A percentile compares a stretch with the other conserved stretches of the same genome.
Conservation (phyloP, 2,888 invertebrate species). For the Acrobasis repandana region DNA sequence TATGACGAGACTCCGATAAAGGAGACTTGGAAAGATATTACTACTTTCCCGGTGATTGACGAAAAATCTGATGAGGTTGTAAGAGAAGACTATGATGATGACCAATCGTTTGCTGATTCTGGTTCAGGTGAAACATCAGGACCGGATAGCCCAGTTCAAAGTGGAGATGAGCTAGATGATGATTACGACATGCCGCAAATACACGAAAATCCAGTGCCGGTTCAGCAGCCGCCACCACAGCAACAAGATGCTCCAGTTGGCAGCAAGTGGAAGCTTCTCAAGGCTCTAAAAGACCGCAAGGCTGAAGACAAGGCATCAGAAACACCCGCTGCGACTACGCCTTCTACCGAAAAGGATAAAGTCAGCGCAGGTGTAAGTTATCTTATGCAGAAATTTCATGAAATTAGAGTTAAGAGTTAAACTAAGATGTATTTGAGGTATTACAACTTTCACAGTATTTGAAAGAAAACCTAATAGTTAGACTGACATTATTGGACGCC, state of each 20-base stretch:
- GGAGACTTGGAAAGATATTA: constrained; percentile 74
- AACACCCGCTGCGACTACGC: constrained; percentile 84
- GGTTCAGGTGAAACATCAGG: constrained; percentile 93
- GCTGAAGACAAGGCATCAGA: constrained; percentile 92
- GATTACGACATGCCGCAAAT: constrained; percentile 83
- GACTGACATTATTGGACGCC: constrained; percentile 57
- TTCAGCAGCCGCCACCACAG: constrained; percentile 60
- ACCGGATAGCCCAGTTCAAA: constrained; percentile 91
- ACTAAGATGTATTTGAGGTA: constrained; percentile 29
- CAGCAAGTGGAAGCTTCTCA: constrained; percentile 95
- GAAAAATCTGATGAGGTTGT: constrained; percentile 62
- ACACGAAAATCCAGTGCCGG: constrained; percentile 52
- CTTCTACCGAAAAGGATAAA: constrained; percentile 84
- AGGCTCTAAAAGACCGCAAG: constrained; percentile 94
- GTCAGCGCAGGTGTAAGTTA: constrained; percentile 88
- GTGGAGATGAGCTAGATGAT: constrained; percentile 88
- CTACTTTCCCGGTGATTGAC: constrained; percentile 75
- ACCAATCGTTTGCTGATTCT: constrained; percentile 83
- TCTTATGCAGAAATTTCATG: constrained; percentile 85
- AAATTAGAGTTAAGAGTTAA: constrained; percentile 86
- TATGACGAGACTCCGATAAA: constrained; percentile 64
- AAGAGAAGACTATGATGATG: constrained; percentile 62
- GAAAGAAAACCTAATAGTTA: constrained; percentile 52
- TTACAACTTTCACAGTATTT: constrained; percentile 38
- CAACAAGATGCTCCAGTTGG: constrained; percentile 85